Evolutionary conservation across 1,140 invertebrate species (phyloP).

Genomic region (Eulimnadia texana): DNA sequence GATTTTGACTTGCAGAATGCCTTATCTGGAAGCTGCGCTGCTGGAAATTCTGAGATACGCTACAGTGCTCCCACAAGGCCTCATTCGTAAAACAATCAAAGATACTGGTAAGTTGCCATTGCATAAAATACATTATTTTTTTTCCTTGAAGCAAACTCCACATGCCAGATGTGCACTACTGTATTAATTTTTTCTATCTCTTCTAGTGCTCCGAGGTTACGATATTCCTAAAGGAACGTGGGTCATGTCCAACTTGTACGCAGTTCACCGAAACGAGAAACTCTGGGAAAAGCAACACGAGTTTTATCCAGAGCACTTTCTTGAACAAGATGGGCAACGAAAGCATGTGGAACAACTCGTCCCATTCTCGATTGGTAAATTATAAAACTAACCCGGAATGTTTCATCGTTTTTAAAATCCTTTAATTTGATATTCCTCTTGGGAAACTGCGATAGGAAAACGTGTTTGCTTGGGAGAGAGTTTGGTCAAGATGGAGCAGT

Average conservation of each 20-base stretch:
- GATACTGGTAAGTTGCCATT: too few relatives aligned
- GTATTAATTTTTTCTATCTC: background rate
- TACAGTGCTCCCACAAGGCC: too few relatives aligned
- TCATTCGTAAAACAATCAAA: too few relatives aligned
- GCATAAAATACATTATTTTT: too few relatives aligned
- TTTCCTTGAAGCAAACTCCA: too few relatives aligned
- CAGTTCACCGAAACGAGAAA: constrained; percentile 28
- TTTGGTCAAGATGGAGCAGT: constrained; percentile 26
- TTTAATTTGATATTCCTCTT: too few relatives aligned
- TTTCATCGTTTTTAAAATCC: too few relatives aligned
- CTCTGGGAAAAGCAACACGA: constrained; percentile 30
- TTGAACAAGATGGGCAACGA: constrained; percentile 19
- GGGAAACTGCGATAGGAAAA: constrained; percentile 18
- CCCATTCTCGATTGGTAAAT: constrained; percentile 13
- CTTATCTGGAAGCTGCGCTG: too few relatives aligned
- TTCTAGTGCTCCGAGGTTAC: constrained; percentile 21
- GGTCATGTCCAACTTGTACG: constrained; percentile 30
- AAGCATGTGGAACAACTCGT: constrained; percentile 16
- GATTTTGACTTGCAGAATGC: too few relatives aligned
- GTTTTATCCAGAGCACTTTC: constrained; percentile 34
- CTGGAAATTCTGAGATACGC: too few relatives aligned
- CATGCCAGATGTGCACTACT: background rate
- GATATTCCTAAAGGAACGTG: constrained; percentile 27
- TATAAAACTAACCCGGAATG: too few relatives aligned
- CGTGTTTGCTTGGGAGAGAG: constrained; percentile 26